Conservation (phyloP, 2,797 vertebrate species). For the Galago senegalensis region DNA sequence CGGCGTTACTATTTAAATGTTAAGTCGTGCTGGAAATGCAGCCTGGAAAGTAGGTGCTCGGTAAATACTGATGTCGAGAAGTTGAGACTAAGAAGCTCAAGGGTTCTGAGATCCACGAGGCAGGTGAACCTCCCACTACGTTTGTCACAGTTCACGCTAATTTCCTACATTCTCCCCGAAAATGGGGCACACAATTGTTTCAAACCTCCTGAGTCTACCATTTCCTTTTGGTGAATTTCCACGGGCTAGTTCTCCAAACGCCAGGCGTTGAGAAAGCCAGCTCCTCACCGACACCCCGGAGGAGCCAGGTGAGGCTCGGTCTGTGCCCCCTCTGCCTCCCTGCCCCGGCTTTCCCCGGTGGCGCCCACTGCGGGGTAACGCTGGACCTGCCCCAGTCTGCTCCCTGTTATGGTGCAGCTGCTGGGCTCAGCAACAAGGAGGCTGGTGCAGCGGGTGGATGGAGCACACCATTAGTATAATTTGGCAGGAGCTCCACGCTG, state of each 20-base stretch:
- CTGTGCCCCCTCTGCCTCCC: neutral
- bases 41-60: neutral
- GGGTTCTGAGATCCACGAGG: too few relatives aligned
- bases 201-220: neutral
- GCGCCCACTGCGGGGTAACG: neutral
- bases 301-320: neutral
- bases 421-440: neutral
- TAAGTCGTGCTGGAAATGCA: neutral
- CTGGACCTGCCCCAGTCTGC: neutral
- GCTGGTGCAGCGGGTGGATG: neutral
- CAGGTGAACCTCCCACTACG: neutral
- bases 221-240: neutral
- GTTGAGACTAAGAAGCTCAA: neutral
- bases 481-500: neutral
- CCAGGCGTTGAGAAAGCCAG: rapidly evolving
- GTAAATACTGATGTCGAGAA: neutral
- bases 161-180: rapidly evolving
- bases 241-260: rapidly evolving
- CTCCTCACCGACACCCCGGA: neutral
- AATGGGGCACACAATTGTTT: rapidly evolving
- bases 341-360: rapidly evolving
- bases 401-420: neutral
- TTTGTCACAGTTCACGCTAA: rapidly evolving
- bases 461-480: neutral
- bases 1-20: neutral